Percentiles rank a stretch among this genome's conserved stretches.
Conservation (phyloP, 2,113 vertebrate species). For the Brienomyrus longianalis region DNA sequence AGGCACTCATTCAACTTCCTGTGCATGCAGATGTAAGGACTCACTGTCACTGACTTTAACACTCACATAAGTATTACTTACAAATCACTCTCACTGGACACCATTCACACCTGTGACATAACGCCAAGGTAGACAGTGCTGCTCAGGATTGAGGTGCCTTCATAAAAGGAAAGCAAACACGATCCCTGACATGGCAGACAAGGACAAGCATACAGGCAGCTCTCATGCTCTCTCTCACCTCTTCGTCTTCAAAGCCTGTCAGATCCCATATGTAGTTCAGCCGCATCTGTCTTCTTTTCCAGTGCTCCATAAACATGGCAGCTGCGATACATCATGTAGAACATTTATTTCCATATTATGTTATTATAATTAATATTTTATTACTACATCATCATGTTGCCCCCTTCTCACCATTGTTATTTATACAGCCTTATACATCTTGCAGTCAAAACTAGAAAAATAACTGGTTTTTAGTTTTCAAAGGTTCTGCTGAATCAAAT, state of each 20-base stretch:
- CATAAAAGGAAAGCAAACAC: neutral
- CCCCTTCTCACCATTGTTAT: neutral
- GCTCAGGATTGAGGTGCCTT: neutral
- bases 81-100: neutral
- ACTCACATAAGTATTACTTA: neutral
- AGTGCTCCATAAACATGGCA: constrained; percentile 98
- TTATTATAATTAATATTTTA: neutral
- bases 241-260: constrained; percentile 94
- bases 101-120: neutral
- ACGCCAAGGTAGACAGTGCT: neutral
- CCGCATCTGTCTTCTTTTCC: constrained; percentile 96
- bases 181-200: neutral
- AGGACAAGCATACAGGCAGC: neutral
- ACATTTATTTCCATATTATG: neutral
- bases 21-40: neutral
- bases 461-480: neutral
- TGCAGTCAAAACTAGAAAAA: constrained; percentile 29
- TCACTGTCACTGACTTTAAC: neutral
- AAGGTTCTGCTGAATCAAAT: neutral
- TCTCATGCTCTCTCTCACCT: constrained; percentile 64
- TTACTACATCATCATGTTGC: neutral
- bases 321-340: constrained; percentile 56
- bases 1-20: neutral
- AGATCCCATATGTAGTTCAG: constrained; percentile 97
- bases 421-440: constrained; percentile 20